Percentiles rank a stretch among this genome's conserved stretches.
Conservation (phyloP, 1,140 invertebrate genomes). For the Drosophila micromelanica region DNA sequence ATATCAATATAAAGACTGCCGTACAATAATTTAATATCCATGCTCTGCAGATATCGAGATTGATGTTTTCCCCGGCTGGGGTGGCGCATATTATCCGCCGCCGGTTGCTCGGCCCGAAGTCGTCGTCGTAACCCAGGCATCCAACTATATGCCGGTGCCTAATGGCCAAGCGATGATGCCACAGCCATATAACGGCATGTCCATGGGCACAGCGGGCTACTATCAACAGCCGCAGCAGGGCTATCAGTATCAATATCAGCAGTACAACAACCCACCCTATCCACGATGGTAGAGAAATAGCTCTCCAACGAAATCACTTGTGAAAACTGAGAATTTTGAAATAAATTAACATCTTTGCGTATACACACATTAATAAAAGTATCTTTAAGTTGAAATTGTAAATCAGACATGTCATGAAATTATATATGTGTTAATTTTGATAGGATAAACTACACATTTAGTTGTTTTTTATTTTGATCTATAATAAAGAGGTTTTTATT, state of each 20-base stretch:
- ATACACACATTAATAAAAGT: no score
- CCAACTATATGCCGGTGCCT: slow-evolving; percentile 49
- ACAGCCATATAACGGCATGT: slow-evolving; percentile 50
- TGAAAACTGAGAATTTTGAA: slow-evolving; percentile 3
- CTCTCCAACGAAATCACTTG: background rate
- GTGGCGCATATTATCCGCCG: slow-evolving; percentile 70
- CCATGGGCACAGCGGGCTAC: slow-evolving; percentile 47
- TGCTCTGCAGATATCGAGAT: slow-evolving; percentile 63
- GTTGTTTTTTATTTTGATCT: no score
- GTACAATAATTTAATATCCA: background rate
- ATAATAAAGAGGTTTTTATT: no score
- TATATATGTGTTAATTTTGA: no score
- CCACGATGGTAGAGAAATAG: slow-evolving; percentile 41
- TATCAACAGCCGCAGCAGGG: slow-evolving; percentile 67
- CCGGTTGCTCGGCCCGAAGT: slow-evolving; percentile 67
- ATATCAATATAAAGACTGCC: background rate
- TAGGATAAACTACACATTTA: no score
- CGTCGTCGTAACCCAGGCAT: slow-evolving; percentile 60
- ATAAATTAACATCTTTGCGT: slow-evolving; percentile 1
- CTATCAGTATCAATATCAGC: slow-evolving; percentile 61
- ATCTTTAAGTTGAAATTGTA: no score
- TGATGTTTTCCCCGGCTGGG: slow-evolving; percentile 75
- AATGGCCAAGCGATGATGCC: slow-evolving; percentile 48
- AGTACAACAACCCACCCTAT: slow-evolving; percentile 61
- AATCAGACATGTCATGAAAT: no score